Percentiles rank a stretch among this genome's conserved stretches.
Conservation (phyloP, 2,888 invertebrate genomes). For the Antheraea assamensis region DNA sequence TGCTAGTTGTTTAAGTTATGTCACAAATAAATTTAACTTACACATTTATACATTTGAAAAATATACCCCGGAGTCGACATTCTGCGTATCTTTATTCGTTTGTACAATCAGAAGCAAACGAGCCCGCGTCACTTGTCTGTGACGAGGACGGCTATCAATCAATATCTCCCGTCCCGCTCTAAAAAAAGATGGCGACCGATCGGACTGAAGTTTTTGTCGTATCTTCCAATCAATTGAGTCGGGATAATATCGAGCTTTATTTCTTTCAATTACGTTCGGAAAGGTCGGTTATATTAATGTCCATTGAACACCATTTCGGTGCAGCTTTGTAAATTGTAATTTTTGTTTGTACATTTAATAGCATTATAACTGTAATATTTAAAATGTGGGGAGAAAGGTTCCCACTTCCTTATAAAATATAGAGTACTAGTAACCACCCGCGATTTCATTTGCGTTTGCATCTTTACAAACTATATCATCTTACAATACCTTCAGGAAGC, state of each 20-base stretch:
- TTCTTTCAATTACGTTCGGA: neutral
- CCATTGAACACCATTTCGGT: neutral
- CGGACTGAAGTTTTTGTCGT: slow-evolving; percentile 7
- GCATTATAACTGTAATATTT: no score
- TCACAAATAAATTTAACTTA: no score
- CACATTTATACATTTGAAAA: no score
- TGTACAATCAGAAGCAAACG: neutral
- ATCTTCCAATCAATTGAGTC: slow-evolving; percentile 1
- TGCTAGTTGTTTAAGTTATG: no score
- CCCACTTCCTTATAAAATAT: no score
- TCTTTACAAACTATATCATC: no score
- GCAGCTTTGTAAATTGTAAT: neutral
- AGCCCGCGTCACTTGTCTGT: neutral
- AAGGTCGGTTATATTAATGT: neutral
- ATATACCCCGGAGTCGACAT: no score
- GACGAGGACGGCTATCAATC: neutral
- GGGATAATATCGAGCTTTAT: neutral
- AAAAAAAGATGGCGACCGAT: slow-evolving; percentile 8
- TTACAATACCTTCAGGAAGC: no score
- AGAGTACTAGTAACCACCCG: no score
- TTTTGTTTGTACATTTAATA: no score
- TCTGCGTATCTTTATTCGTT: neutral
- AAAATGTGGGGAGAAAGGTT: no score
- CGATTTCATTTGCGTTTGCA: no score
- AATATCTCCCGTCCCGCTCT: neutral